Evolutionary conservation across 2,113 vertebrate species (phyloP), one percentile per base, ranked within the genome.

Genomic region (Melanerpes formicivorus): DNA sequence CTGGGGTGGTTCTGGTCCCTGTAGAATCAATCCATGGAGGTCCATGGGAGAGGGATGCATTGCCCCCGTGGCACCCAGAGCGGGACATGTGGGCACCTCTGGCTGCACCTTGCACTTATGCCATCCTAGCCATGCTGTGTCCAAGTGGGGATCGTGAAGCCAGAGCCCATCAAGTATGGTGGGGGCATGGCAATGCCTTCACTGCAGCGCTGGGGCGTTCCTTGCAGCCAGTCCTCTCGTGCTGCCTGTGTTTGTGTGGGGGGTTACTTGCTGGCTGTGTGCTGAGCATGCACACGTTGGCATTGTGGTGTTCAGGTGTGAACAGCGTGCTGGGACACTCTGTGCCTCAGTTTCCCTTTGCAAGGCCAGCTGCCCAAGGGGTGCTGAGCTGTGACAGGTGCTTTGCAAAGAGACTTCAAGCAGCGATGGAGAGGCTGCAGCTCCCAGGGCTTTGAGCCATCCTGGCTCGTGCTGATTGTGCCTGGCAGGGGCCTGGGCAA

Each of bases 101-200:
- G 5, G 48, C 42, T 56, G 82, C 21, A 30, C 42, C 7, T 2
- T 23, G 12, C 2, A 0, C 29, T 76, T 34, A 2, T 11, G 18
- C 19, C 3, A 2, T 77, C n/a, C 91, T 42, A 71, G 30, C 58
- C 4, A 0, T 40, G 21, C 26, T 5, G 1, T 48, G 19, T 70
- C 56, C 22, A 7, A 29, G 34, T 0, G 3, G 50, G 62, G 71
- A 5, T 48, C 3, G 1, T 2, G 42, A 72, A 89, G 18, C 58
- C 0, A 0, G 71, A 65, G 63, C 44, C 1, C 7, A 11, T 22
- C 0, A 5, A 23, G 34, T 5, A 5, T 0, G 0, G 14, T 14
- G 63, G 64, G 60, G 17, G 77, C 46, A 34, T 42, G 9, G 21
- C 4, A 8, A 0, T 54, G 72, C 46, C 79, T 56, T 73, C 3